Base-by-base conservation (phyloP, 2,888 invertebrate genomes). In the Lamellibrachia columna region DNA sequence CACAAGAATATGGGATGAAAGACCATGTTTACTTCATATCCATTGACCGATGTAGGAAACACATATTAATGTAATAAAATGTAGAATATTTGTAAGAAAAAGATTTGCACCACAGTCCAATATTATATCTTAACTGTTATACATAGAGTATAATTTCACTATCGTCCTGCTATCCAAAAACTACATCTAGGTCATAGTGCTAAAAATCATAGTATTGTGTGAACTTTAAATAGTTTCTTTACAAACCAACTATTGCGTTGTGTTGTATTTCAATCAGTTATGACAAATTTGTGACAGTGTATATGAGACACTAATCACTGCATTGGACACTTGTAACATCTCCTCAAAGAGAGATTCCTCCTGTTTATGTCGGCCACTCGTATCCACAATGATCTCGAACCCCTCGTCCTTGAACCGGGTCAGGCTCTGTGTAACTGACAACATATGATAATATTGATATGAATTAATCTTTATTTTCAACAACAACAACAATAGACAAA, bases 341-440 rank as follows among this genome's bases (percentile, higher is more conserved):
- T 99, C 99, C 96, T 99, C 99, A 97, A 99, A 99, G 22, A 99
- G 97, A 0, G 99, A 99, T 95, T 99, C 99, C 96, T 99, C 99
- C 96, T 99, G 99, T 97, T 99, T 99, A 97, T 99, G 99, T 92
- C 99, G 97, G 95, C 99, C 99, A 96, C 99, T 99, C 0, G 99
- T 99, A 96, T 99, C 99, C 28, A 99, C 99, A 95, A 99, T 99
- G 97, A 99, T 99, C 97, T 99, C 99, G 97, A 99, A 99, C 93
- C 98, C 98, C 97, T 99, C 99, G 94, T 98, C 98, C 96, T 99
- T 99, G 96, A 99, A 99, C 99, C 7, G 99, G 99, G 97, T 99
- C 99, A 58, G 99, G 98, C 97, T 99, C 99, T 94, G 99, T 99
- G 96, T 99, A 99, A 97, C 99, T 98, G 96, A 92, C 96, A 97